Base-by-base conservation (phyloP, 2,113 vertebrate species). In the Toxotes chatareus region DNA sequence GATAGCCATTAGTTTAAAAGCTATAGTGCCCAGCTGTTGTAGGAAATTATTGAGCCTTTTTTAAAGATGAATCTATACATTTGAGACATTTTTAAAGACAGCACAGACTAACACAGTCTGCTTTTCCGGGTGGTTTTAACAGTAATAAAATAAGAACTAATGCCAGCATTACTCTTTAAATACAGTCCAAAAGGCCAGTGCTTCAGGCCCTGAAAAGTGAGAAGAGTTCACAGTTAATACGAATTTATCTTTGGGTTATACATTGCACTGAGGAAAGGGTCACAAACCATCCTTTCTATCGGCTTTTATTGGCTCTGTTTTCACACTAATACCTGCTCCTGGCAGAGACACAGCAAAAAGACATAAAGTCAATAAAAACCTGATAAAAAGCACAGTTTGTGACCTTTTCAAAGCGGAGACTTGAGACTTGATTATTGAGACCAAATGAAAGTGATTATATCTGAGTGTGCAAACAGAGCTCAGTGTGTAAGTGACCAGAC, bases 321-420 rank as follows among this genome's bases (percentile, higher is more conserved):
- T 62, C 21, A 5, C 44, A 49, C 60, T 42, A 49, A 67, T 57
- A 51, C 32, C 62, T 32, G 49, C 36, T 64, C 21, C 49, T 59
- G 57, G 49, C n/a, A n/a, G n/a, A n/a, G n/a, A n/a, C n/a, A n/a
- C n/a, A n/a, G n/a, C n/a, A n/a, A n/a, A n/a, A n/a, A n/a, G n/a
- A n/a, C n/a, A n/a, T 70, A 17, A 47, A 84, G 42, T 67, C 73
- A 81, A 42, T 84, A n/a, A 51, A 62, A 63, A 46, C 23, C 0
- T 59, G 71, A 66, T 42, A 42, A 31, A 82, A n/a, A 83, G 34
- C 66, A 23, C 16, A 51, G 21, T 68, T 72, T 47, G 62, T 53
- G 61, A 32, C 36, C 40, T 1, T 38, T 32, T 27, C 5, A 16
- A 53, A 19, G 62, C 11, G 11, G 60, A 75, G 61, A 51, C 57